Evolutionary conservation across 2,113 vertebrate species (phyloP).

Genomic region (Cavia porcellus): DNA sequence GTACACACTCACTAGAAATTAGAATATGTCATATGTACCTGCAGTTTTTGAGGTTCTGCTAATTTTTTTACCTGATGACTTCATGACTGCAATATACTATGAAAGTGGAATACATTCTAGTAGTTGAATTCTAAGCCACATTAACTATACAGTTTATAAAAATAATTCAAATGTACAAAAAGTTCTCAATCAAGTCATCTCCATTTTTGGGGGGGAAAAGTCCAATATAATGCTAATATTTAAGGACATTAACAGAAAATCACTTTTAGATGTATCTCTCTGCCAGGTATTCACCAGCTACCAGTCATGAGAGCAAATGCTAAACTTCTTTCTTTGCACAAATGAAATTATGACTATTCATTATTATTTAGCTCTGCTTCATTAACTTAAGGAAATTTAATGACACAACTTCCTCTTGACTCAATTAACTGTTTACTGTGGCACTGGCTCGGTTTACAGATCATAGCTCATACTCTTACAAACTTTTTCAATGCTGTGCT

Average conservation of each 20-base stretch:
- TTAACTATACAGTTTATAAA: conserved; percentile 10
- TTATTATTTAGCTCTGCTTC: neutral
- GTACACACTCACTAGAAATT: conserved; percentile 3
- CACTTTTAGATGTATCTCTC: neutral
- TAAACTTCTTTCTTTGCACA: neutral
- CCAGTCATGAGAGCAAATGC: neutral
- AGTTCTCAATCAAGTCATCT: neutral
- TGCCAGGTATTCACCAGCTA: neutral
- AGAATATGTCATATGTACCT: neutral
- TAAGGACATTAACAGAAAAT: neutral
- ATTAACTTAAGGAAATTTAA: neutral
- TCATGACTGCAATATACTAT: neutral
- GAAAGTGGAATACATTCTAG: neutral
- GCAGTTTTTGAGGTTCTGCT: neutral
- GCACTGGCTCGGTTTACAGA: neutral
- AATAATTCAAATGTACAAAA: neutral
- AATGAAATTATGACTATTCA: neutral
- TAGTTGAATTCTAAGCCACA: neutral
- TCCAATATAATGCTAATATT: neutral
- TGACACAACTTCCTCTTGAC: neutral
- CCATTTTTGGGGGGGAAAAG: neutral
- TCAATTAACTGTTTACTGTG: neutral
- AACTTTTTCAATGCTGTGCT: neutral
- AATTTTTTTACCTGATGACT: neutral
- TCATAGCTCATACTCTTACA: neutral